Percentiles rank a stretch among this genome's conserved stretches.
Conservation (phyloP, 92 coral and sea anemone genomes). For the Porites cylindrica region DNA sequence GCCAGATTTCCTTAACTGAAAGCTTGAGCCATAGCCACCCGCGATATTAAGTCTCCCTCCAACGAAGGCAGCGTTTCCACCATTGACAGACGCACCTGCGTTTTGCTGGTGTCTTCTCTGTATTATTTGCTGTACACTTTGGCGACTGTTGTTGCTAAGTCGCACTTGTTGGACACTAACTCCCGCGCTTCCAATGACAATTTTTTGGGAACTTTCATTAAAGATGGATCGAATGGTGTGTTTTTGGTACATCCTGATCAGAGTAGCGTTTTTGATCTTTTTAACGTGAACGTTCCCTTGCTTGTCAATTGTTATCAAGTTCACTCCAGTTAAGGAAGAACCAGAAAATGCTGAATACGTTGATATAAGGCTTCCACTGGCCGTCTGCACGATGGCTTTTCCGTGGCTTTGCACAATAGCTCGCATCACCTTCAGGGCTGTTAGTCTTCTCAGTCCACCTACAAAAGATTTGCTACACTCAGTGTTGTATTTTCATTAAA, state of each 20-base stretch:
- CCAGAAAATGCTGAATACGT: conserved; percentile 63
- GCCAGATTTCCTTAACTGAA: background rate
- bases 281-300: conserved; percentile 55
- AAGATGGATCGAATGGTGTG: conserved; percentile 68
- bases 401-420: conserved; percentile 83
- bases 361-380: conserved; percentile 70
- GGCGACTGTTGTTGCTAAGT: conserved; percentile 14
- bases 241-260: conserved; percentile 50
- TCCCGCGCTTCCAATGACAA: conserved; percentile 70
- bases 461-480: conserved; percentile 21
- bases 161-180: conserved; percentile 24
- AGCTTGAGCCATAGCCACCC: conserved; percentile 24
- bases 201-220: conserved; percentile 41
- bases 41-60: conserved; percentile 20
- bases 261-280: conserved; percentile 38
- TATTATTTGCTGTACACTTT: conserved; percentile 41
- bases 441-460: conserved; percentile 60
- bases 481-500: no score
- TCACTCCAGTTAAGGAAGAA: conserved; percentile 57
- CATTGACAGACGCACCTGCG: background rate
- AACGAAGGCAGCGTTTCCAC: background rate
- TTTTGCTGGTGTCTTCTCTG: conserved; percentile 36
- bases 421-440: conserved; percentile 68
- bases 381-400: conserved; percentile 79
- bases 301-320: conserved; percentile 56